A percentile compares a stretch with the other conserved stretches of the same genome.
phyloP scores from a whole-genome alignment of 2,797 vertebrate genomes.

The Mormyrops boulengeri region DNA sequence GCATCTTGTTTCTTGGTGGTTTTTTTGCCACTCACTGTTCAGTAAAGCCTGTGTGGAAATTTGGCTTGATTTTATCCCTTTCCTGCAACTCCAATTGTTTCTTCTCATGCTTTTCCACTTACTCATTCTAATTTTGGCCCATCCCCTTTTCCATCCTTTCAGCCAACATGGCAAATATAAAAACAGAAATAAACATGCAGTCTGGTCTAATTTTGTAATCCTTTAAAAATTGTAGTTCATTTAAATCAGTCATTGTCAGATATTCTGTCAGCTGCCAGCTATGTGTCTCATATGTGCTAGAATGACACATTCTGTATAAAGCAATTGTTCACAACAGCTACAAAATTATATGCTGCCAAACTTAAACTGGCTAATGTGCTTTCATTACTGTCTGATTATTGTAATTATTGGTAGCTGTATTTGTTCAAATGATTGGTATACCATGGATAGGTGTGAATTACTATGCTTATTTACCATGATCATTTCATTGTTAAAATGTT shows the following conservation, averaged over 20 bases:
- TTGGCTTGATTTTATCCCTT: not conserved
- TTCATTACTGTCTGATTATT: not conserved
- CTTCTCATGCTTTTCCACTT: not conserved
- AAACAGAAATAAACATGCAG: not conserved
- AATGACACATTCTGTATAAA: not conserved
- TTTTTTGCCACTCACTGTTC: not conserved
- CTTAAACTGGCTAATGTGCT: not conserved
- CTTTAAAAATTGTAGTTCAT: not conserved
- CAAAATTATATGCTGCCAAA: not conserved
- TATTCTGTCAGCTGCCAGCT: not conserved
- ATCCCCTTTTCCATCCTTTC: not conserved
- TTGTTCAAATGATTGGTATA: conserved; percentile 1
- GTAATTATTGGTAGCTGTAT: not conserved
- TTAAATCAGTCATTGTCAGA: not conserved
- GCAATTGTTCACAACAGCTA: not conserved
- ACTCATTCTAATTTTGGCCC: not conserved
- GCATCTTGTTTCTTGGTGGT: not conserved
- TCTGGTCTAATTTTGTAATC: not conserved
- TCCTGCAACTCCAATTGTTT: not conserved
- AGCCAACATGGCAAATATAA: not conserved
- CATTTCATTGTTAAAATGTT: not conserved
- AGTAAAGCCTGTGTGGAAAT: not conserved
- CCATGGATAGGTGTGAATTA: not conserved
- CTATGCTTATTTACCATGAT: not conserved
- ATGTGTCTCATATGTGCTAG: not conserved